phyloP scores from a whole-genome alignment of 2,113 vertebrate genomes.

The Pterocles gutturalis region DNA sequence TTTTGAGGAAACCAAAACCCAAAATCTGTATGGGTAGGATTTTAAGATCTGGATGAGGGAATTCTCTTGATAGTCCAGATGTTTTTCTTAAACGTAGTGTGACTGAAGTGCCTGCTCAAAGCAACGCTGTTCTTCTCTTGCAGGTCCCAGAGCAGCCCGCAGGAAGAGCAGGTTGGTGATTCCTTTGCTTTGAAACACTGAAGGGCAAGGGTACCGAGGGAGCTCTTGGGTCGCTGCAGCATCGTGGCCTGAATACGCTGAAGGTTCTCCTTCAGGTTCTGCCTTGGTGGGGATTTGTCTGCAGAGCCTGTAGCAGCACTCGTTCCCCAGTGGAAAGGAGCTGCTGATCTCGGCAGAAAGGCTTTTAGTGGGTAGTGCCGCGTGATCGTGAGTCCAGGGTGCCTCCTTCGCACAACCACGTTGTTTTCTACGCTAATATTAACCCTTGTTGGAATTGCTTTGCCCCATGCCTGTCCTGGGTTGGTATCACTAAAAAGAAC shows the following conservation, averaged over 20 bases:
- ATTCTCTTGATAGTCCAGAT: not conserved
- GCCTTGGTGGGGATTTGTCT: not conserved
- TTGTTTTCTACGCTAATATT: not conserved
- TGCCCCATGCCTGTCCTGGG: not conserved
- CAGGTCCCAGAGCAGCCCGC: constrained; percentile 1
- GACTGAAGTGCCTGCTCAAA: not conserved
- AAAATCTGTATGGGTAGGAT: not conserved
- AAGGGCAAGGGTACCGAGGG: not conserved
- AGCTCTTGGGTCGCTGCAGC: not conserved
- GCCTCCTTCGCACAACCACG: not conserved
- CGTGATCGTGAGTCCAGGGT: rapidly evolving
- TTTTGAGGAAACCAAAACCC: not conserved
- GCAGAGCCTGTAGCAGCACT: not conserved
- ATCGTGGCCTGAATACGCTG: not conserved
- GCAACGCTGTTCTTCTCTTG: not conserved
- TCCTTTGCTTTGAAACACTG: not conserved
- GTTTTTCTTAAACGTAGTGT: not conserved
- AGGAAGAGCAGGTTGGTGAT: constrained; percentile 67
- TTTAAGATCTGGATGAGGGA: not conserved
- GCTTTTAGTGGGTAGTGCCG: not conserved
- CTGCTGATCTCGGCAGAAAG: not conserved
- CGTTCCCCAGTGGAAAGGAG: rapidly evolving
- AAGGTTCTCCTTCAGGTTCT: not conserved
- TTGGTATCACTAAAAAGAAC: not conserved
- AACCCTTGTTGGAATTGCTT: not conserved